Base-by-base conservation (phyloP, 1,140 invertebrate genomes). In the Neodiprion pinetum region DNA sequence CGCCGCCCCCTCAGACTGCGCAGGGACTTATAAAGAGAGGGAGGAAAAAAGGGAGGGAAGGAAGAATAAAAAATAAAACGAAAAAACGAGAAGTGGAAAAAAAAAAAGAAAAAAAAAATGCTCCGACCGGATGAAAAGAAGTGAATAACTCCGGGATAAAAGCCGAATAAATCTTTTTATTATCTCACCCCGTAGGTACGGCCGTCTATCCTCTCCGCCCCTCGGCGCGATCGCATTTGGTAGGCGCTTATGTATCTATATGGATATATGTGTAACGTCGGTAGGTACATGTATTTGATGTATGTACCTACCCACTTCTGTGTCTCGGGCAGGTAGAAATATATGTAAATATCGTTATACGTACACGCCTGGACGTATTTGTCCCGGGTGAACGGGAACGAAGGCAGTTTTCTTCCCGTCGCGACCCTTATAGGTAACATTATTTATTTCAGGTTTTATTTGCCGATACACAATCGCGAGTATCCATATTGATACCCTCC, bases 131-230 rank as follows among this genome's bases (percentile, higher is more conserved):
- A 86, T 86, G 82, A 86, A 87, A 86, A 87, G 86, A 87, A 83
- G 83, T 87, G 86, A 88, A 87, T 88, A 88, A 88, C 85, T 87
- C 82, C 74, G 78, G 85, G 83, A 88, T 88, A 88, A 87, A 86
- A 86, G 86, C 83, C 86, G 86, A 88, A 88, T 88, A 88, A 88
- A 88, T 88, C 86, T 87, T 88, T 87, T 87, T 87, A 88, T 88
- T 86, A 88, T 88, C 84, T 81, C 81, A 48, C 48, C 70, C 70
- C 80, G 78, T 70, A 28, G n/a, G 17, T 65, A 65, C 12, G 28
- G 28, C 28, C 28, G 28, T 40, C 61, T 17, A 14, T 17, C 12
- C 17, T 65, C 61, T 65, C 61, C 61, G 61, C 61, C 61, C 12
- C 61, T 40, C 28, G 28, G 28, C 28, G 28, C 28, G 28, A 40